phyloP scores from a whole-genome alignment of 2,113 vertebrate genomes.

The Tachuris rubrigastra region DNA sequence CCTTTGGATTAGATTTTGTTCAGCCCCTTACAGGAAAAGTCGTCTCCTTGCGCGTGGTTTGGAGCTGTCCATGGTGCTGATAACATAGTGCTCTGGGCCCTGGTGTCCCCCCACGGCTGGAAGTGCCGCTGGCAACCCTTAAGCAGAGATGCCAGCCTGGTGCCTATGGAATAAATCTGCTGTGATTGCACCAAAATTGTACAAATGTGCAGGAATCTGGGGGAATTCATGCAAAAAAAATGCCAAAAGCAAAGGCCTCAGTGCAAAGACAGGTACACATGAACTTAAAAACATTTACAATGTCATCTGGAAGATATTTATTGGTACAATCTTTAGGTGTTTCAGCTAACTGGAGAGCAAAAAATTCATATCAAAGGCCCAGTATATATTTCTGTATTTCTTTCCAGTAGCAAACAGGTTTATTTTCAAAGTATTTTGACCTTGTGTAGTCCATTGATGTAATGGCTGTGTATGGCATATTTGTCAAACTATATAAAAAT shows the following conservation, averaged over 20 bases:
- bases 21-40: neutral
- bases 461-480: neutral
- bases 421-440: neutral
- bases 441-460: neutral
- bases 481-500: neutral
- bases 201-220: neutral
- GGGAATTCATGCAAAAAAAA: neutral
- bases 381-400: neutral
- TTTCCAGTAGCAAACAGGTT: neutral
- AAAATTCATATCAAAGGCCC: neutral
- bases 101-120: rapidly evolving
- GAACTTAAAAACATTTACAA: neutral
- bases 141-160: neutral
- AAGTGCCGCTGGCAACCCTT: rapidly evolving
- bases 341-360: neutral
- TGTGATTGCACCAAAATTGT: neutral
- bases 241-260: neutral
- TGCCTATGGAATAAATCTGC: neutral
- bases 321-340: neutral
- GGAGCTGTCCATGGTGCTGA: neutral
- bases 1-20: neutral
- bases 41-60: rapidly evolving
- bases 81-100: neutral
- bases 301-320: neutral
- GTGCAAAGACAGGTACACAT: neutral